phyloP scores from a whole-genome alignment of 2,113 vertebrate genomes.

The Vicugna pacos region DNA sequence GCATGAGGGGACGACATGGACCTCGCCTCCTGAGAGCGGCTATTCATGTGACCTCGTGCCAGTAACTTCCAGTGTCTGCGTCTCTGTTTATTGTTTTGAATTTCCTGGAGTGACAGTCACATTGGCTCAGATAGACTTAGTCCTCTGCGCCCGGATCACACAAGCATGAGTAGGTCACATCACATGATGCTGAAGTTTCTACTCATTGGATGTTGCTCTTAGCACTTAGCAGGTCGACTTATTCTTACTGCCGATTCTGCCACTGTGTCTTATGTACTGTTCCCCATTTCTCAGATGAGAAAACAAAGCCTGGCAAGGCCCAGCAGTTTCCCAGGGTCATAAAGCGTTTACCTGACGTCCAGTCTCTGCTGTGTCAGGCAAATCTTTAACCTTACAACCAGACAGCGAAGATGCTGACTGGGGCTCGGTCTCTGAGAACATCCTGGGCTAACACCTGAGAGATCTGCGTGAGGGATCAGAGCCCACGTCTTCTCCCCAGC shows the following conservation, averaged over 20 bases:
- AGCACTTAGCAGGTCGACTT: neutral
- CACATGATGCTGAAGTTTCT: neutral
- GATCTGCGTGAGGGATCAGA: neutral
- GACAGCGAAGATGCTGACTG: neutral
- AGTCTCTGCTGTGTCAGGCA: neutral
- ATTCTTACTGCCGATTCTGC: neutral
- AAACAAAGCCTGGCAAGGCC: neutral
- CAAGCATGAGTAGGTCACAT: neutral
- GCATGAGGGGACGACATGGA: neutral
- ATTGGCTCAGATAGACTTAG: neutral
- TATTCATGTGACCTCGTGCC: neutral
- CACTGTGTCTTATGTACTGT: neutral
- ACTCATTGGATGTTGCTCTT: neutral
- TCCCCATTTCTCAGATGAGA: neutral
- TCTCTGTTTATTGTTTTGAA: slow-evolving; percentile 17
- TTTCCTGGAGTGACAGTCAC: neutral
- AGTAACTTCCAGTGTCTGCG: neutral
- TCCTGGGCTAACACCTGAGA: neutral
- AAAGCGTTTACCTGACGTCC: neutral
- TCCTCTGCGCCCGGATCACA: neutral
- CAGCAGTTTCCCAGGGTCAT: neutral
- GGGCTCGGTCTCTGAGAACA: neutral
- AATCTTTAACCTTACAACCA: neutral
- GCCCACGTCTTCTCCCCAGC: neutral
- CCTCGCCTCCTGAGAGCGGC: neutral